Evolutionary conservation across 2,797 vertebrate genomes (phyloP).

Genomic region (Smutsia temminckii): DNA sequence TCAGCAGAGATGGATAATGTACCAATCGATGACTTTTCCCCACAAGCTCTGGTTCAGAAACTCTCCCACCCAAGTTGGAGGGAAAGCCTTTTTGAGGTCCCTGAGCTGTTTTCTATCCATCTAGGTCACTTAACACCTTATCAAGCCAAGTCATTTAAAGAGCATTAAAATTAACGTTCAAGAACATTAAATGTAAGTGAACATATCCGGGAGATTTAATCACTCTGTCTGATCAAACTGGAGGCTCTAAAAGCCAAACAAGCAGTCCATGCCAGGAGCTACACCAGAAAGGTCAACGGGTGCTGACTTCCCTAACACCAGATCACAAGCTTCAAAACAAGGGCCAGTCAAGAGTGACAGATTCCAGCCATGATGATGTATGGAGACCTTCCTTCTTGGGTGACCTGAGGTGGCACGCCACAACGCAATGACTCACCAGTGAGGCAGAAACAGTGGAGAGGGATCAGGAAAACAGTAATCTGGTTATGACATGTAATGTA

Average conservation of each 20-base stretch:
- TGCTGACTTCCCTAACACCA: constrained; percentile 5
- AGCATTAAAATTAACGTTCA: constrained; percentile 75
- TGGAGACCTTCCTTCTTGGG: constrained; percentile 38
- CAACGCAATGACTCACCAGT: constrained; percentile 67
- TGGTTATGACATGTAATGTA: constrained; percentile 63
- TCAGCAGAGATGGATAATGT: background rate
- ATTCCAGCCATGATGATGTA: constrained; percentile 51
- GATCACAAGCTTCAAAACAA: constrained; percentile 59
- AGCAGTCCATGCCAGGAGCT: constrained; percentile 48
- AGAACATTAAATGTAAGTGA: constrained; percentile 75
- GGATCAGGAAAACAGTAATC: constrained; percentile 55
- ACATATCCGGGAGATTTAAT: constrained; percentile 73
- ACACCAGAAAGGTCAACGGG: constrained; percentile 59
- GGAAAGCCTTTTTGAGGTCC: background rate
- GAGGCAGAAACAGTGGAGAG: constrained; percentile 58
- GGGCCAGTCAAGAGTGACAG: constrained; percentile 59
- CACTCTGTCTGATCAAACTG: constrained; percentile 68
- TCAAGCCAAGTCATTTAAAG: constrained; percentile 64
- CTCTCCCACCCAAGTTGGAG: background rate
- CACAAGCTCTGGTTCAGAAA: background rate
- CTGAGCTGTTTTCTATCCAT: constrained; percentile 52
- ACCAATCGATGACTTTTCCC: background rate
- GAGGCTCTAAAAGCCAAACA: constrained; percentile 64
- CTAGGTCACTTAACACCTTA: constrained; percentile 68
- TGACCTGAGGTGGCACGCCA: constrained; percentile 58